Percentiles rank a stretch among this genome's conserved stretches.
These are phyloP conservation scores for Deilephila elpenor DNA, from an alignment of 2,888 invertebrate genomes.

Conservation along the genomic window DNA sequence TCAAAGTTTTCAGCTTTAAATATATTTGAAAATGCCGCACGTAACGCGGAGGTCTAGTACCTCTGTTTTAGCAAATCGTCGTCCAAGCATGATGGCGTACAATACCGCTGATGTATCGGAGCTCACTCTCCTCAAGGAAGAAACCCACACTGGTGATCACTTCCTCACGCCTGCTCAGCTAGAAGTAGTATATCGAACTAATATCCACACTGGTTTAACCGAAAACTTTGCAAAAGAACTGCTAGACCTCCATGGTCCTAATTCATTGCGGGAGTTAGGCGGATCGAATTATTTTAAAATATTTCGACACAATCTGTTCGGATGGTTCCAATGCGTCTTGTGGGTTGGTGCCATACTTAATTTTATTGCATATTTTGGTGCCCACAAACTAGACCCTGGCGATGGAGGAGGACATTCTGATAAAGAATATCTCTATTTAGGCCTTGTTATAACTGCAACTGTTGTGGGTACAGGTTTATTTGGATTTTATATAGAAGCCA, in stretches of 20 bases:
- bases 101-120: slow-evolving; percentile 48
- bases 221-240: slow-evolving; percentile 80
- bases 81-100: slow-evolving; percentile 47
- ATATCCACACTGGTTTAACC: slow-evolving; percentile 80
- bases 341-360: slow-evolving; percentile 88
- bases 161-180: slow-evolving; percentile 74
- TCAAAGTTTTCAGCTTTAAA: neutral
- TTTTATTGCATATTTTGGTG: slow-evolving; percentile 80
- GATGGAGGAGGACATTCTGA: slow-evolving; percentile 53
- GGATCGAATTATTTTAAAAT: slow-evolving; percentile 86
- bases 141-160: slow-evolving; percentile 73
- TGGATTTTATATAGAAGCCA: slow-evolving; percentile 85
- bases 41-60: slow-evolving; percentile 51
- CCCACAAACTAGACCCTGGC: slow-evolving; percentile 39
- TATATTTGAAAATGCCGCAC: slow-evolving; percentile 53
- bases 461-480: slow-evolving; percentile 82
- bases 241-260: slow-evolving; percentile 84
- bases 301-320: slow-evolving; percentile 87
- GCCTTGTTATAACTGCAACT: slow-evolving; percentile 67
- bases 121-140: slow-evolving; percentile 68
- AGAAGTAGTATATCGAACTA: slow-evolving; percentile 74
- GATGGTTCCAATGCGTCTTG: slow-evolving; percentile 88
- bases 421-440: slow-evolving; percentile 75
- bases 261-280: slow-evolving; percentile 84
- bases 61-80: slow-evolving; percentile 48